phyloP scores from a whole-genome alignment of 2,113 vertebrate species.

The Brachyhypopomus gauderio region DNA sequence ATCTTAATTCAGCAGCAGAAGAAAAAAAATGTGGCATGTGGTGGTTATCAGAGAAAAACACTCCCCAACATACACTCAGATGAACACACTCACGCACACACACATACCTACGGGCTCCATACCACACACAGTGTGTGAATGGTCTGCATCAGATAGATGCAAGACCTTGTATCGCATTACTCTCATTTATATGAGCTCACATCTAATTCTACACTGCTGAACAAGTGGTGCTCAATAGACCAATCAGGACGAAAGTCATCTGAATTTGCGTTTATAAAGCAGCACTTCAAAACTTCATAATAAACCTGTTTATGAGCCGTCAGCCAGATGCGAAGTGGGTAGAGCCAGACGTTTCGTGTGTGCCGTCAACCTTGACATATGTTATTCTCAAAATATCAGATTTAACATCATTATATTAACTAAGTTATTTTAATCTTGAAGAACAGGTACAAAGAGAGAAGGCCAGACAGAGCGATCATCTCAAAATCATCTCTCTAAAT shows the following conservation, averaged over 20 bases:
- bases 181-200: not conserved
- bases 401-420: not conserved
- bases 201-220: not conserved
- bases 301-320: not conserved
- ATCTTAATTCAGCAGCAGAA: slow-evolving; percentile 78
- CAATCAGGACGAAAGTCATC: no score
- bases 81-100: slow-evolving; percentile 44
- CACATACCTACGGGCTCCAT: not conserved
- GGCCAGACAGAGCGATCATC: slow-evolving; percentile 23
- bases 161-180: not conserved
- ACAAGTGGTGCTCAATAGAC: not conserved
- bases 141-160: no score
- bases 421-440: not conserved
- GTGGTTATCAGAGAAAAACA: slow-evolving; percentile 72
- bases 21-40: slow-evolving; percentile 73
- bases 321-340: not conserved
- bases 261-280: not conserved
- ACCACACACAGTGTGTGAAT: slow-evolving; percentile 7
- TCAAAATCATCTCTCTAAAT: slow-evolving; percentile 7
- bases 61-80: slow-evolving; percentile 51
- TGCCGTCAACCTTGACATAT: not conserved
- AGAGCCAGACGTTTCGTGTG: not conserved
- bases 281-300: not conserved
- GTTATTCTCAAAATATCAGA: not conserved
- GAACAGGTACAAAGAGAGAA: not conserved